Evolutionary conservation across 2,113 vertebrate genomes (phyloP).

Genomic region (Pseudolaguvia tuberculata): DNA sequence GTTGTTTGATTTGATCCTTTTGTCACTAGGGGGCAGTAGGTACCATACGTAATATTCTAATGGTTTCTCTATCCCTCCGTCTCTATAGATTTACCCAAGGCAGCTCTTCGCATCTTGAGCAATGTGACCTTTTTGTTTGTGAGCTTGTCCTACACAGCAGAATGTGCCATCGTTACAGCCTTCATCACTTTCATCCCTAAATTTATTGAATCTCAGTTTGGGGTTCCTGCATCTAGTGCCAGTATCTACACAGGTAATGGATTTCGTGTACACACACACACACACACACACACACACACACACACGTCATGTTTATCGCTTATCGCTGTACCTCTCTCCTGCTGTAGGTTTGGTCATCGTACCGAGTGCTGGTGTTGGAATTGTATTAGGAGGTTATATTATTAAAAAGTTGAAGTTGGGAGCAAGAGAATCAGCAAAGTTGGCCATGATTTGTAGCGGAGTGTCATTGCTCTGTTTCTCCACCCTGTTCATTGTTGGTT

Average conservation of each 20-base stretch:
- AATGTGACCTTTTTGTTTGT: slow-evolving; percentile 99
- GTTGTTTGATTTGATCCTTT: too few relatives aligned
- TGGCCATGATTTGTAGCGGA: slow-evolving; percentile 87
- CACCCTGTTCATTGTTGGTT: slow-evolving; percentile 86
- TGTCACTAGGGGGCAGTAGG: too few relatives aligned
- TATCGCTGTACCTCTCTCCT: too few relatives aligned
- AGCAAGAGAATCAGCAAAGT: slow-evolving; percentile 80
- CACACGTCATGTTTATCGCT: not conserved
- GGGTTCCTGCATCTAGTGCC: slow-evolving; percentile 95
- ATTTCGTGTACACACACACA: not conserved
- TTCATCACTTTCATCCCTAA: slow-evolving; percentile 99
- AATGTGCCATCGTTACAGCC: slow-evolving; percentile 98
- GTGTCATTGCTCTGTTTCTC: slow-evolving; percentile 85
- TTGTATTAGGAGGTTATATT: slow-evolving; percentile 84
- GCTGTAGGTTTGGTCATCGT: slow-evolving; percentile 81
- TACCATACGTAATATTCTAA: not conserved
- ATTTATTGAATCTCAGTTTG: slow-evolving; percentile 99
- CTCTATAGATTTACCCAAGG: slow-evolving; percentile 87
- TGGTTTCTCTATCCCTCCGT: not conserved
- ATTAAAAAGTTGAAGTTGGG: slow-evolving; percentile 86
- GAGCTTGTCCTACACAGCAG: slow-evolving; percentile 98
- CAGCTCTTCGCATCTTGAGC: slow-evolving; percentile 95
- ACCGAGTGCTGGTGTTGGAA: slow-evolving; percentile 84
- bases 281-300: slow-evolving; percentile 10
- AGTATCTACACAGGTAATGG: slow-evolving; percentile 97